Evolutionary conservation across 2,888 invertebrate species (phyloP).

Genomic region (Drosophila emarginata): DNA sequence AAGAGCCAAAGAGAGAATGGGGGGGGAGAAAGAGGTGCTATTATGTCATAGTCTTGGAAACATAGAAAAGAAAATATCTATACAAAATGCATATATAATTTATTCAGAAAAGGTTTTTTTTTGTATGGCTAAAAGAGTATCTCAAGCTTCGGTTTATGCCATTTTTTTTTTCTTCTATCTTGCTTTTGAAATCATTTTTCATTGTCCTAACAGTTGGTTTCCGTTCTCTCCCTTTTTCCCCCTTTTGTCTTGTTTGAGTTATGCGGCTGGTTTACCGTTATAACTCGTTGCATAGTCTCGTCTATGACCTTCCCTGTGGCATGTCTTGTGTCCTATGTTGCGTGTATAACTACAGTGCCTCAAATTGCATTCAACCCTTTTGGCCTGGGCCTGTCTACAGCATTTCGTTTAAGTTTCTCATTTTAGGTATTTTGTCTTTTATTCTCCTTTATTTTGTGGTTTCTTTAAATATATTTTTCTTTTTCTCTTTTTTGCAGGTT

Average conservation of each 20-base stretch:
- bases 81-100: constrained; percentile 6
- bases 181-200: constrained; percentile 67
- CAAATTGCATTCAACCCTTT: constrained; percentile 10
- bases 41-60: not conserved
- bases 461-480: constrained; percentile 12
- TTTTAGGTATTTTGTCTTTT: constrained; percentile 21
- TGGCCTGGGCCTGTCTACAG: not conserved
- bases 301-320: constrained; percentile 11
- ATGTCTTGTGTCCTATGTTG: not conserved
- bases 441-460: constrained; percentile 27
- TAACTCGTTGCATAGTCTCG: constrained; percentile 5
- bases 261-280: constrained; percentile 46
- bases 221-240: not conserved
- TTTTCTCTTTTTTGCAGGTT: constrained; percentile 85
- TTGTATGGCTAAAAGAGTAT: not conserved
- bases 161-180: constrained; percentile 43
- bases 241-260: constrained; percentile 51
- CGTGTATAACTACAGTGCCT: constrained; percentile 19
- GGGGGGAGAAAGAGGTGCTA: constrained; percentile 1
- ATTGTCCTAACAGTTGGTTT: constrained; percentile 31
- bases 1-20: not conserved
- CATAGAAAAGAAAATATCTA: not conserved
- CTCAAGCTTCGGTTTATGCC: not conserved
- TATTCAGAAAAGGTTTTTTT: not conserved
- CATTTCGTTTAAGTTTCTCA: constrained; percentile 4